These are phyloP conservation scores for Indicator maculatus DNA, from an alignment of 2,113 vertebrate genomes.

Conservation along the genomic window DNA sequence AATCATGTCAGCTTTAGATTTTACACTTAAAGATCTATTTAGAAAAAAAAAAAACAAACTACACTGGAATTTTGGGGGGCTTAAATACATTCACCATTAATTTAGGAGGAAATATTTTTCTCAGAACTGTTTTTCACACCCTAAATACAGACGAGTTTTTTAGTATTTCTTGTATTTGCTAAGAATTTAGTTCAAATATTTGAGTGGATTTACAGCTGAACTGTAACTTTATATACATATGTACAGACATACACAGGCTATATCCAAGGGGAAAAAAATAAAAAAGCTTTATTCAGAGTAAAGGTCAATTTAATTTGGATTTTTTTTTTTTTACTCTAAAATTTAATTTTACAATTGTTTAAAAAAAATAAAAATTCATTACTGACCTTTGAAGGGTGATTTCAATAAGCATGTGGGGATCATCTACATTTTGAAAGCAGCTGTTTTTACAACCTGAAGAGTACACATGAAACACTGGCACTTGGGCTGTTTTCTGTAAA, in stretches of 20 bases:
- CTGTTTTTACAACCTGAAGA: not conserved
- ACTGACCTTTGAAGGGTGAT: slow-evolving; percentile 3
- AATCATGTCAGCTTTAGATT: not conserved
- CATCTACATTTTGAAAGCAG: slow-evolving; percentile 40
- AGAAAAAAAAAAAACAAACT: not conserved
- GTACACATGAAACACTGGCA: not conserved
- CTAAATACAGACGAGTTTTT: not conserved
- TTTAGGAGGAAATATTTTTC: not conserved
- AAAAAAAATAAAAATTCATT: slow-evolving; percentile 16
- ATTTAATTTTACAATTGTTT: not conserved
- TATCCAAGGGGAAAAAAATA: not conserved
- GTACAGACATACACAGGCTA: not conserved
- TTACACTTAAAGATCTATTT: not conserved
- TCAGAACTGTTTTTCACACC: not conserved
- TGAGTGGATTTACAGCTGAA: not conserved
- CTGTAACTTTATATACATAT: not conserved
- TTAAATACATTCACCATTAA: not conserved
- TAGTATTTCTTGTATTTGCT: not conserved
- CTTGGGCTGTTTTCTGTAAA: not conserved
- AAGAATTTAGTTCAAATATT: not conserved
- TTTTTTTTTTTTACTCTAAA: not conserved
- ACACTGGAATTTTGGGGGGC: not conserved
- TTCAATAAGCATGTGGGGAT: slow-evolving; percentile 26
- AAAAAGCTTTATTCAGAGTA: not conserved
- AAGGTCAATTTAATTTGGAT: not conserved